phyloP scores from a whole-genome alignment of 2,113 vertebrate genomes.

The Cheirogaleus medius region DNA sequence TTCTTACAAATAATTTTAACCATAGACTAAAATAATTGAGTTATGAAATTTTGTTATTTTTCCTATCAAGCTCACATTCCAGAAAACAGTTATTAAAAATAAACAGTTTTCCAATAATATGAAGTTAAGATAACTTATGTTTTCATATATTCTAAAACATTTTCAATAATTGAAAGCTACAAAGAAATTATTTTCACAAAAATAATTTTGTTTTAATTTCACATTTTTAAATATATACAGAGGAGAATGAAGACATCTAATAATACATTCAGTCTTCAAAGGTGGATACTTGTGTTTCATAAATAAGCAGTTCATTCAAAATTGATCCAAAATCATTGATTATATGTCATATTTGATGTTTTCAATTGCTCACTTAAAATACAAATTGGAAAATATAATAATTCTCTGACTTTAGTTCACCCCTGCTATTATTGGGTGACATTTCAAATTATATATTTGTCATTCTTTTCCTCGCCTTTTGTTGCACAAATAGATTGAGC shows the following conservation, averaged over 20 bases:
- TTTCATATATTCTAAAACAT: constrained; percentile 6
- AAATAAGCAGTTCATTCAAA: constrained; percentile 32
- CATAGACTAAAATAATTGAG: constrained; percentile 49
- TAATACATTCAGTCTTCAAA: constrained; percentile 7
- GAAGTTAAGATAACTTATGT: not conserved
- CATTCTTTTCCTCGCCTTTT: constrained; percentile 30
- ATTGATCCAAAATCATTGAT: constrained; percentile 38
- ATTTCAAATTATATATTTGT: constrained; percentile 53
- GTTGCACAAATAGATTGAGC: not conserved
- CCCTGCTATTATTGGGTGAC: not conserved
- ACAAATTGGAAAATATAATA: constrained; percentile 46
- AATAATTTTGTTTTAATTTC: constrained; percentile 46
- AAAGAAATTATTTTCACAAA: constrained; percentile 49
- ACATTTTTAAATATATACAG: constrained; percentile 28
- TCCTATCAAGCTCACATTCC: constrained; percentile 3
- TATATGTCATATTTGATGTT: constrained; percentile 45
- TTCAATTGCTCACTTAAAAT: constrained; percentile 60
- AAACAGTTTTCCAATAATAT: not conserved
- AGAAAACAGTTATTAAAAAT: constrained; percentile 24
- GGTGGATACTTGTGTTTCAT: not conserved
- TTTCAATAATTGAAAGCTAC: constrained; percentile 36
- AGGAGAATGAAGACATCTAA: not conserved
- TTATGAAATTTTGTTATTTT: constrained; percentile 47
- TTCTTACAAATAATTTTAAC: constrained; percentile 50
- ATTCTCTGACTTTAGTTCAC: constrained; percentile 29